Evolutionary conservation across 92 coral and sea anemone genomes (phyloP).

Genomic region (Palythoa grandiflora): DNA sequence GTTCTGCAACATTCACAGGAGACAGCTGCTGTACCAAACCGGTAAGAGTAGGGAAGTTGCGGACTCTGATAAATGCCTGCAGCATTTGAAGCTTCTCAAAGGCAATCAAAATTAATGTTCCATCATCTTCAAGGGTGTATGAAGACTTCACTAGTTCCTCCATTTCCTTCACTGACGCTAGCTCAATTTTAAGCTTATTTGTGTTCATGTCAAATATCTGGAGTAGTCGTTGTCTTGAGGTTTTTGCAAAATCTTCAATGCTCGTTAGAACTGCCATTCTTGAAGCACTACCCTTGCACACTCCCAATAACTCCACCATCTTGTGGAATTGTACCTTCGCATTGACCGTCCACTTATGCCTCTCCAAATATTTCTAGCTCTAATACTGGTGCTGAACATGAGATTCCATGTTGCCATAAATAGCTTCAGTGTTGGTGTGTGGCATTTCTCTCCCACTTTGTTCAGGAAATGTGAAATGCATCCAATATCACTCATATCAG

Average conservation of each 20-base stretch:
- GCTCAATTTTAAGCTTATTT: slow-evolving; percentile 44
- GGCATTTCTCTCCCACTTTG: slow-evolving; percentile 45
- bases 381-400: slow-evolving; percentile 37
- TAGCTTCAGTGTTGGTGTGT: slow-evolving; percentile 38
- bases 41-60: slow-evolving; percentile 38
- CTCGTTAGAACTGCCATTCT: slow-evolving; percentile 33
- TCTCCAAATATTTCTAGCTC: slow-evolving; percentile 40
- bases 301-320: slow-evolving; percentile 58
- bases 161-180: slow-evolving; percentile 44
- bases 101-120: slow-evolving; percentile 42
- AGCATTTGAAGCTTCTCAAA: slow-evolving; percentile 30
- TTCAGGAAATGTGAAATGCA: slow-evolving; percentile 52
- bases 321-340: slow-evolving; percentile 45
- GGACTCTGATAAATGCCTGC: slow-evolving; percentile 3
- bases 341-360: slow-evolving; percentile 44
- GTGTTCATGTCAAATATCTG: slow-evolving; percentile 42
- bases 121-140: slow-evolving; percentile 54
- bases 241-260: slow-evolving; percentile 40
- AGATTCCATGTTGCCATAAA: slow-evolving; percentile 39
- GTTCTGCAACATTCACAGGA: slow-evolving; percentile 27
- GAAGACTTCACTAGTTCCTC: slow-evolving; percentile 48
- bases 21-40: slow-evolving; percentile 24
- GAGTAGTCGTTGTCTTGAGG: slow-evolving; percentile 27
- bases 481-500: slow-evolving; percentile 42
- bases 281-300: slow-evolving; percentile 11